A percentile compares a stretch with the other conserved stretches of the same genome.
These are phyloP conservation scores for Poecilia gillii DNA, from an alignment of 2,797 vertebrate species.

Conservation along the genomic window DNA sequence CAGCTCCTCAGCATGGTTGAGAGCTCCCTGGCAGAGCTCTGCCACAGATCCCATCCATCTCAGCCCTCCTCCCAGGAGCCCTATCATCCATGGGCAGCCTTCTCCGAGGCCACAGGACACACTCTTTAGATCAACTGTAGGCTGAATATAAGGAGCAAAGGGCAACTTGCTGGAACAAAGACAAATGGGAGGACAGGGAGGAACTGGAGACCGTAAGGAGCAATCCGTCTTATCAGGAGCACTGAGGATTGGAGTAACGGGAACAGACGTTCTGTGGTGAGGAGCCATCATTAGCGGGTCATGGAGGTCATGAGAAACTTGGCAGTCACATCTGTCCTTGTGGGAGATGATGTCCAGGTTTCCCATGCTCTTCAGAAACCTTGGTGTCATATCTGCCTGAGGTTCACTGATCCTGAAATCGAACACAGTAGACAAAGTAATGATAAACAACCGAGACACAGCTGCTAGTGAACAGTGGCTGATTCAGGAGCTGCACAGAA, in stretches of 20 bases:
- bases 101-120: slow-evolving; percentile 45
- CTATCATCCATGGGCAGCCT: slow-evolving; percentile 60
- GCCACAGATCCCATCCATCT: slow-evolving; percentile 44
- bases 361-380: background rate
- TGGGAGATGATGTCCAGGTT: background rate
- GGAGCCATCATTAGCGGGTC: slow-evolving; percentile 10
- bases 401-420: slow-evolving; percentile 31
- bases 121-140: background rate
- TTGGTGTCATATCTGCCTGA: slow-evolving; percentile 26
- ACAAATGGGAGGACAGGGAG: slow-evolving; percentile 25
- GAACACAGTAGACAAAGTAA: slow-evolving; percentile 20
- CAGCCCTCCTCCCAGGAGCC: slow-evolving; percentile 49
- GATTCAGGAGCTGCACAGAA: background rate
- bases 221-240: slow-evolving; percentile 31
- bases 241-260: slow-evolving; percentile 17
- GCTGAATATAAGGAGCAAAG: slow-evolving; percentile 11
- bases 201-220: slow-evolving; percentile 21
- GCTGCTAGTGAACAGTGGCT: background rate
- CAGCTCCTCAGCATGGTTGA: slow-evolving; percentile 54
- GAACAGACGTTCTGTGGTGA: slow-evolving; percentile 33
- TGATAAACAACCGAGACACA: background rate
- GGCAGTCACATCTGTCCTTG: slow-evolving; percentile 4
- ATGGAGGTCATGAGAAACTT: slow-evolving; percentile 39
- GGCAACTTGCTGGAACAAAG: slow-evolving; percentile 23
- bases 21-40: slow-evolving; percentile 60